Conservation (phyloP, 2,113 vertebrate genomes). For the Proteles cristata region DNA sequence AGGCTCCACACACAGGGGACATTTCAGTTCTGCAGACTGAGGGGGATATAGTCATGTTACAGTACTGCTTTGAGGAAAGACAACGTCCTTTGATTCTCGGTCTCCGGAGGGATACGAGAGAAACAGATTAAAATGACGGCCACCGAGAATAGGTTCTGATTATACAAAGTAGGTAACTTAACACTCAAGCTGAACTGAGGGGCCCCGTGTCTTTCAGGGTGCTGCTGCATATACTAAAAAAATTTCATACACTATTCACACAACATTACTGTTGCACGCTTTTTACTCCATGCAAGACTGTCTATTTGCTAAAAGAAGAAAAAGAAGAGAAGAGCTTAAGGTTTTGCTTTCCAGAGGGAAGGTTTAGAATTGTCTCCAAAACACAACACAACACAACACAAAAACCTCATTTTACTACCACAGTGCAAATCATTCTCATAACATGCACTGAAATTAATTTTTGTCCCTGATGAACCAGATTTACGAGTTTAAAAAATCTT, state of each 20-base stretch:
- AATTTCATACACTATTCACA: neutral
- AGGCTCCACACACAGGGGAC: neutral
- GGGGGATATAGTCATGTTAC: constrained; percentile 52
- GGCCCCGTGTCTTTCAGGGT: neutral
- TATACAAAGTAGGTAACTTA: neutral
- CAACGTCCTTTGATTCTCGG: constrained; percentile 46
- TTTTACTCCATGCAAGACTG: constrained; percentile 47
- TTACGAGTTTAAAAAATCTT: constrained; percentile 41
- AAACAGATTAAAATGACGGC: neutral
- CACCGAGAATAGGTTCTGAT: neutral
- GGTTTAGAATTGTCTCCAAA: constrained; percentile 47
- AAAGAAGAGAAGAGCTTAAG: constrained; percentile 44
- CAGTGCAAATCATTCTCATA: constrained; percentile 50
- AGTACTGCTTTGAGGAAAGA: constrained; percentile 61
- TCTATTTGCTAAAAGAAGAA: constrained; percentile 51
- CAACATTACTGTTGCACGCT: constrained; percentile 11
- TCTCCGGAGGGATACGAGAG: constrained; percentile 47
- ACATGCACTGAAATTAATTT: constrained; percentile 51
- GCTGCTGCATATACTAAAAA: constrained; percentile 24
- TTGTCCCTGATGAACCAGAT: neutral
- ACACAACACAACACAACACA: constrained; percentile 22
- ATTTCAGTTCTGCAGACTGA: constrained; percentile 51
- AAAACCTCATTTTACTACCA: constrained; percentile 18
- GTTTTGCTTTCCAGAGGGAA: constrained; percentile 57
- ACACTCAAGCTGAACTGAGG: constrained; percentile 27